phyloP scores from a whole-genome alignment of 2,797 vertebrate genomes.

The Tokudaia muenninki region DNA sequence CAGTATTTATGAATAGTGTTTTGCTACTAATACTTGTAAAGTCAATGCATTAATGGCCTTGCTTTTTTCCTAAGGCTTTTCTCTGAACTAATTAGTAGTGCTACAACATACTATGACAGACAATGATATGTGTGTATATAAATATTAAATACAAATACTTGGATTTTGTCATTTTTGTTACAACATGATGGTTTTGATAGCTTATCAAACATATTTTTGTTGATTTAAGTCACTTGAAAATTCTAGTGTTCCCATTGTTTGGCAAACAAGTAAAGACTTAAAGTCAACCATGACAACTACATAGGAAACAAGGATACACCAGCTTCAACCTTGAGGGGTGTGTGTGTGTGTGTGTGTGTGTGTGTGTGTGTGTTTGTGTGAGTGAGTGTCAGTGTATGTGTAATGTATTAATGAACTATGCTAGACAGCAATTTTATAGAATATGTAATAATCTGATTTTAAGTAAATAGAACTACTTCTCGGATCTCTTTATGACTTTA shows the following conservation, averaged over 20 bases:
- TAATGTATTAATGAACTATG: constrained; percentile 14
- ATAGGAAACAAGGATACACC: background rate
- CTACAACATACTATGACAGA: background rate
- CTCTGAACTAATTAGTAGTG: background rate
- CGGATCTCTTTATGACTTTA: background rate
- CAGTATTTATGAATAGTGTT: background rate
- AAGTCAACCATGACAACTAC: background rate
- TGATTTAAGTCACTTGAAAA: constrained; percentile 59
- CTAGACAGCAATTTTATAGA: background rate
- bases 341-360: too few relatives aligned
- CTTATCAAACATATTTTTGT: background rate
- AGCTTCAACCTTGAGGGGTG: background rate
- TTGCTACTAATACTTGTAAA: constrained; percentile 5
- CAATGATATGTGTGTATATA: background rate
- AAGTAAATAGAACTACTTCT: background rate
- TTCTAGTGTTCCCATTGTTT: background rate
- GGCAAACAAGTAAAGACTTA: constrained; percentile 39
- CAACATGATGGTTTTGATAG: background rate
- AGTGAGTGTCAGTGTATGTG: background rate
- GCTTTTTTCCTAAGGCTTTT: constrained; percentile 21
- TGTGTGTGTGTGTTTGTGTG: too few relatives aligned
- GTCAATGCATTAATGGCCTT: background rate
- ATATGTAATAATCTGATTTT: constrained; percentile 44
- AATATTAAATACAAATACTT: background rate
- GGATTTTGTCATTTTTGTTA: constrained; percentile 48